phyloP scores from a whole-genome alignment of 2,797 vertebrate genomes.

The Pseudomugil tenellus region DNA sequence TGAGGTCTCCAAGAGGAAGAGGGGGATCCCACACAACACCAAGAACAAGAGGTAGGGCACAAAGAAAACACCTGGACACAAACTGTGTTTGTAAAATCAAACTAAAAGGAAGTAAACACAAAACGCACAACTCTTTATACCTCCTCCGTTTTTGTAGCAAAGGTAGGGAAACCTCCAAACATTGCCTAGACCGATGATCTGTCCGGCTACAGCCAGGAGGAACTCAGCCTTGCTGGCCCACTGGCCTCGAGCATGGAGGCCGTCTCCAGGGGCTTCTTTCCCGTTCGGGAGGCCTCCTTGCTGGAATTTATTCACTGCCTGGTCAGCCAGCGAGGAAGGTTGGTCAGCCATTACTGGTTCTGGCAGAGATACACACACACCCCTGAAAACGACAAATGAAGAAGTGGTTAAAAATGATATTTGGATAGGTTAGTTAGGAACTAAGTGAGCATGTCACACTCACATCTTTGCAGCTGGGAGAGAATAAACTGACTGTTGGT shows the following conservation, averaged over 20 bases:
- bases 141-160: constrained; percentile 84
- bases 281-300: constrained; percentile 12
- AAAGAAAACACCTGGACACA: constrained; percentile 89
- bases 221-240: constrained; percentile 81
- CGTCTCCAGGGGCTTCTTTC: constrained; percentile 32
- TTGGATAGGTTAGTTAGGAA: background rate
- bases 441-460: background rate
- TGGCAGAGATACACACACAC: constrained; percentile 39
- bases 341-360: constrained; percentile 54
- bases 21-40: constrained; percentile 89
- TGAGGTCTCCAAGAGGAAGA: constrained; percentile 91
- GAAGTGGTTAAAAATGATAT: background rate
- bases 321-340: constrained; percentile 28
- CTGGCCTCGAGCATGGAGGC: constrained; percentile 71
- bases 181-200: constrained; percentile 82
- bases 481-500: constrained; percentile 27
- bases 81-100: background rate
- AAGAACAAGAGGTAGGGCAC: constrained; percentile 94
- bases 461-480: constrained; percentile 19
- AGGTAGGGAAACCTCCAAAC: constrained; percentile 83
- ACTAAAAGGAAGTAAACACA: background rate
- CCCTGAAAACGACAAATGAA: constrained; percentile 16
- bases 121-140: constrained; percentile 40
- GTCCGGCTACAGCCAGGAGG: constrained; percentile 79
- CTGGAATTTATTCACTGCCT: constrained; percentile 36